Base-by-base conservation (phyloP, 2,797 vertebrate species). In the Muscicapa comitata region DNA sequence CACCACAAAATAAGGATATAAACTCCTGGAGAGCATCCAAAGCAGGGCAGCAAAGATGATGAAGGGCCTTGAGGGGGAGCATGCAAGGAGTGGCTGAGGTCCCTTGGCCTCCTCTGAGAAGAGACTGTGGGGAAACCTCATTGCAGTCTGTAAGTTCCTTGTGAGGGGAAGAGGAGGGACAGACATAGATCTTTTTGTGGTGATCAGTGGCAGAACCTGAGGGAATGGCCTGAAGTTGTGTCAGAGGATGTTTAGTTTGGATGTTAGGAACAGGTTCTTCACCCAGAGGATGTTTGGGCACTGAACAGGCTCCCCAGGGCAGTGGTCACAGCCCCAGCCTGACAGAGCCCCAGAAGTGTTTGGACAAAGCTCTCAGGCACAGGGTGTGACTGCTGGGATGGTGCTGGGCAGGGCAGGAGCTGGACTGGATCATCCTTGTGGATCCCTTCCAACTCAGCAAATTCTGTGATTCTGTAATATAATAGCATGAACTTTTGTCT, bases 221-320 rank as follows among this genome's bases (percentile, higher is more conserved):
- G 43, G 10, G 19, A 40, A 63, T 7, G 19, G 29, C 35, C 29
- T 40, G 25, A 48, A 48, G 5, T 9, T 55, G 1, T 55, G 19
- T 63, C 25, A 24, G 19, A 4, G 17, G 12, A 24, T 3, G 3
- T 20, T 47, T 9, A 40, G 5, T 2, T 9, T 73, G 24, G 1
- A 13, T 48, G 6, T 29, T 29, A 33, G 29, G 17, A 29, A 72
- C 28, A 47, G 3, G 2, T 1, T 73, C 24, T 73, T 73, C 10
- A 13, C 7, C 12, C 29, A 40, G 29, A 6, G 13, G 2, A 2
- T 63, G 7, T 0, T 0, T 33, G 17, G 25, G 20, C 17, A 14
- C 20, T 25, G 58, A 15, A 48, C 35, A 48, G 24, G 13, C 1
- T 73, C 20, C 42, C 9, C 25, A 40, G 25, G 20, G 11, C 1